Conservation (phyloP, 2,797 vertebrate species). For the Chloroceryle amazona region DNA sequence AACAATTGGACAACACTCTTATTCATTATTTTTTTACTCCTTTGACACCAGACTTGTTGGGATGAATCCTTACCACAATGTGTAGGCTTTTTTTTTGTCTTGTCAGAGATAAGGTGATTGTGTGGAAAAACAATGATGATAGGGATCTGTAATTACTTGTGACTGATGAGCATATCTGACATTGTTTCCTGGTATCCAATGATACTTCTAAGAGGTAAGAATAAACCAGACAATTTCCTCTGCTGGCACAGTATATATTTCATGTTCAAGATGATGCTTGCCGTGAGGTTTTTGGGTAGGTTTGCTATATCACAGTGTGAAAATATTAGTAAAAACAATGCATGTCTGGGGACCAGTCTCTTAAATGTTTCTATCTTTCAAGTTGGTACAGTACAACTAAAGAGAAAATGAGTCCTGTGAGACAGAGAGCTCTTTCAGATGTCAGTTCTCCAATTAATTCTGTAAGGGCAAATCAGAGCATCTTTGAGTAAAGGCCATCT, state of each 20-base stretch:
- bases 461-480: not conserved
- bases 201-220: not conserved
- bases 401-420: slow-evolving; percentile 4
- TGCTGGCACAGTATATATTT: not conserved
- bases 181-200: slow-evolving; percentile 19
- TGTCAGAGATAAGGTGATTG: slow-evolving; percentile 52
- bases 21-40: not conserved
- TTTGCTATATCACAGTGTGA: not conserved
- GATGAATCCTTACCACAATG: not conserved
- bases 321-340: slow-evolving; percentile 39
- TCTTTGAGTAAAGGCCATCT: not conserved
- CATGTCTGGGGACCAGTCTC: not conserved
- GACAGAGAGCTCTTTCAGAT: not conserved
- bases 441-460: slow-evolving; percentile 15
- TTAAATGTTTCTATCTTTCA: slow-evolving; percentile 37
- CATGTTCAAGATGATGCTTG: slow-evolving; percentile 35
- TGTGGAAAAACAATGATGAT: slow-evolving; percentile 47
- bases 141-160: slow-evolving; percentile 52
- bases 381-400: not conserved
- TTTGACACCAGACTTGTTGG: not conserved
- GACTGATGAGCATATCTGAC: slow-evolving; percentile 53
- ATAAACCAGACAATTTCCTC: slow-evolving; percentile 15
- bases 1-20: not conserved
- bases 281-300: not conserved
- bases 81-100: not conserved